A percentile compares a stretch with the other conserved stretches of the same genome.
phyloP scores from a whole-genome alignment of 2,113 vertebrate species.

The Psilopsiagon aymara region DNA sequence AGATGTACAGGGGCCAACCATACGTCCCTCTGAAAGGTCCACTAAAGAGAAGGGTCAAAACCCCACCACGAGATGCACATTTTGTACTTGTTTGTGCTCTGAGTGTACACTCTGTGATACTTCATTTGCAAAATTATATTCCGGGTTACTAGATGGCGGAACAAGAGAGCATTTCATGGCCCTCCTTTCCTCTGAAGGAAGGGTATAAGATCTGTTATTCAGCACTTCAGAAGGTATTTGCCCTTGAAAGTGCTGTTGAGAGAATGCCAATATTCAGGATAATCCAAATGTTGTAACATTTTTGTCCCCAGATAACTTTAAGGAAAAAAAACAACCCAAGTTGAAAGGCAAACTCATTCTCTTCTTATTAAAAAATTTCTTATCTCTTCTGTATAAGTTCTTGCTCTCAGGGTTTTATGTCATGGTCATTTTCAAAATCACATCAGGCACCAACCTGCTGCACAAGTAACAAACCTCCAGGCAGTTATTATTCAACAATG shows the following conservation, averaged over 20 bases:
- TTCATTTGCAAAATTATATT: background rate
- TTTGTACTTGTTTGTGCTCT: background rate
- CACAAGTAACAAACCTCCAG: constrained; percentile 34
- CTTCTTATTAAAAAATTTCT: constrained; percentile 35
- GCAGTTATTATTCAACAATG: constrained; percentile 47
- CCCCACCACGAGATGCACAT: background rate
- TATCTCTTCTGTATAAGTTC: constrained; percentile 30
- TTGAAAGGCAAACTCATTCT: constrained; percentile 9
- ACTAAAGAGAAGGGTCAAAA: background rate
- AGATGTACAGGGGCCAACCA: background rate
- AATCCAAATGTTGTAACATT: background rate
- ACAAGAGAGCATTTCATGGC: background rate
- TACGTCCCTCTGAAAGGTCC: background rate
- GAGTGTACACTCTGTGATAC: background rate
- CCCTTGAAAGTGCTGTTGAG: background rate
- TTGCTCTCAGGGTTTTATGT: background rate
- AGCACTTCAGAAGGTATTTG: background rate
- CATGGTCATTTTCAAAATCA: constrained; percentile 50
- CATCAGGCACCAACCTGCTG: background rate
- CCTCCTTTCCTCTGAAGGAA: background rate
- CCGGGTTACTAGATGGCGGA: background rate
- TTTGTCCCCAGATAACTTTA: background rate
- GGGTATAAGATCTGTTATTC: background rate
- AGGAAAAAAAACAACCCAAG: background rate
- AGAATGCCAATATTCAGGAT: background rate